Percentiles rank a stretch among this genome's conserved stretches.
phyloP scores from a whole-genome alignment of 2,888 invertebrate species.

The Macroteleia sp. region DNA sequence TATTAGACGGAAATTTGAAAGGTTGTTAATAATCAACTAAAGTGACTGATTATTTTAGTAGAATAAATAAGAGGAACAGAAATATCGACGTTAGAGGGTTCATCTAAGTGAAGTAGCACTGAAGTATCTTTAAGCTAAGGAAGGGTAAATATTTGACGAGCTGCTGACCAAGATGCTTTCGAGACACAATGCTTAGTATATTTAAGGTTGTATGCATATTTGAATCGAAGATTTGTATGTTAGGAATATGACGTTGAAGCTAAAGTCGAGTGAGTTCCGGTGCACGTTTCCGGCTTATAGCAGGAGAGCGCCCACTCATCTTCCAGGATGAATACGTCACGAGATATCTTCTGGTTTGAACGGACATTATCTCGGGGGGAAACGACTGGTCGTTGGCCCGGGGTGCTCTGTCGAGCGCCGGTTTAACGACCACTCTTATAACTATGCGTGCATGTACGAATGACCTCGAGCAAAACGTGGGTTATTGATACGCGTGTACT shows the following conservation, averaged over 20 bases:
- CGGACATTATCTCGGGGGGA: slow-evolving; percentile 56
- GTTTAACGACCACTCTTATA: slow-evolving; percentile 58
- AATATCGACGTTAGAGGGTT: too few species aligned
- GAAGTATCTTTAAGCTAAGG: too few species aligned
- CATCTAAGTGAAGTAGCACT: too few species aligned
- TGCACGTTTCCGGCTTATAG: slow-evolving; percentile 42
- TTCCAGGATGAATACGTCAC: slow-evolving; percentile 60
- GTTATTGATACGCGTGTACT: slow-evolving; percentile 48
- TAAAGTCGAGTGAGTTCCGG: slow-evolving; percentile 48
- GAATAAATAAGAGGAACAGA: too few species aligned
- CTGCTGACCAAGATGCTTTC: slow-evolving; percentile 1
- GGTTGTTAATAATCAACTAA: too few species aligned
- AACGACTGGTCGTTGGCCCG: slow-evolving; percentile 61
- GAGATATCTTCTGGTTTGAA: slow-evolving; percentile 47
- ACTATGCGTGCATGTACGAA: slow-evolving; percentile 40
- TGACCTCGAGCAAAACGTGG: slow-evolving; percentile 51
- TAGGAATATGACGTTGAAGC: slow-evolving; percentile 34
- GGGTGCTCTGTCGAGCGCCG: slow-evolving; percentile 43
- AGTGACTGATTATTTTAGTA: too few species aligned
- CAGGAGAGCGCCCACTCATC: slow-evolving; percentile 56
- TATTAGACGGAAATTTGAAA: too few species aligned
- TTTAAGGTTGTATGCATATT: slow-evolving; percentile 5
- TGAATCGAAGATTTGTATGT: slow-evolving; percentile 30
- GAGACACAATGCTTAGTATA: slow-evolving; percentile 14
- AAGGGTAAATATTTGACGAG: slow-evolving; percentile 17